Evolutionary conservation across 2,113 vertebrate species (phyloP).

Genomic region (Origma solitaria): DNA sequence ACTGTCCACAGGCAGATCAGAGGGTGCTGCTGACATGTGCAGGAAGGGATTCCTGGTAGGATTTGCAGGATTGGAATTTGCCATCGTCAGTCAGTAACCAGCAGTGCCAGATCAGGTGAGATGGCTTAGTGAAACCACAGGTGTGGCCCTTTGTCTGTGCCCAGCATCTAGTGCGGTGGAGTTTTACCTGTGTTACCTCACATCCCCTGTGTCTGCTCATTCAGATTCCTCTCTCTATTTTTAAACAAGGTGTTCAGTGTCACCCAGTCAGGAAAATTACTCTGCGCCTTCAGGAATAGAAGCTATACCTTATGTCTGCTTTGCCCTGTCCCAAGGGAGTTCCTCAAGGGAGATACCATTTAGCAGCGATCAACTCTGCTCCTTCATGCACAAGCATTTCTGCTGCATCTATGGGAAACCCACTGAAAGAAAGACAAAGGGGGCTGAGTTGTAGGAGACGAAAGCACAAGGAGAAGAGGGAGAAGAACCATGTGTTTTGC

Average conservation of each 20-base stretch:
- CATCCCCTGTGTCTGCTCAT: not conserved
- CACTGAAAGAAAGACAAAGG: not conserved
- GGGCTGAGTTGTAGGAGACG: not conserved
- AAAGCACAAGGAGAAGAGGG: not conserved
- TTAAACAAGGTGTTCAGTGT: conserved; percentile 8
- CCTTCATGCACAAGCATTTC: not conserved
- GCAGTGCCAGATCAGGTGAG: conserved; percentile 17
- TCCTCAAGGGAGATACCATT: not conserved
- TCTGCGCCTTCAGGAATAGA: not conserved
- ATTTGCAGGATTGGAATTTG: conserved; percentile 35
- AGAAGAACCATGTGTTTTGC: not conserved
- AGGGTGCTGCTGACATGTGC: not conserved
- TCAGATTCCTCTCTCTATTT: conserved; percentile 17
- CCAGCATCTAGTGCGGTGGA: not conserved
- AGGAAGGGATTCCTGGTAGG: conserved; percentile 32
- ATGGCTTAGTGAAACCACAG: conserved; percentile 23
- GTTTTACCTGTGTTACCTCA: conserved; percentile 29
- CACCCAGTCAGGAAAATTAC: conserved; percentile 7
- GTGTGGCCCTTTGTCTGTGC: conserved; percentile 30
- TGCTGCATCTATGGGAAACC: not conserved
- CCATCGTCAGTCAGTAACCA: not conserved
- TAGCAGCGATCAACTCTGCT: accelerated
- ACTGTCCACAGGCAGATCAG: not conserved
- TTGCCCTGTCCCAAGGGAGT: not conserved
- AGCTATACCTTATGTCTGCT: not conserved